Evolutionary conservation across 2,113 vertebrate genomes (phyloP).

Genomic region (Phoxinus phoxinus): DNA sequence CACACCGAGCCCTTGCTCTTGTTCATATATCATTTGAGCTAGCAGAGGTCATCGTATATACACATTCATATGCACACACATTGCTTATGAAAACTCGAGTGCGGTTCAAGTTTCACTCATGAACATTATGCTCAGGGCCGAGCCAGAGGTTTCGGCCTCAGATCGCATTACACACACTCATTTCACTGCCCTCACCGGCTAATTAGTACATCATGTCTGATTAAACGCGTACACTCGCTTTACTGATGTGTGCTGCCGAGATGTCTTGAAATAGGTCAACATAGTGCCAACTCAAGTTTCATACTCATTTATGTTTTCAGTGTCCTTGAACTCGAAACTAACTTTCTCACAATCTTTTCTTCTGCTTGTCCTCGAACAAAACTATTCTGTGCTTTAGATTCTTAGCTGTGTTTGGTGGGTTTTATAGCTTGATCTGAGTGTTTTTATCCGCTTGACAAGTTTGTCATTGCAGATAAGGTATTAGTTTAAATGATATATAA

Average conservation of each 20-base stretch:
- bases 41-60: constrained; percentile 18
- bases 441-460: not conserved
- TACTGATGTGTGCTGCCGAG: constrained; percentile 44
- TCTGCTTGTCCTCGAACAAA: not conserved
- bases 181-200: constrained; percentile 50
- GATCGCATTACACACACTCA: constrained; percentile 44
- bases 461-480: not conserved
- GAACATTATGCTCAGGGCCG: not conserved
- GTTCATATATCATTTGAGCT: constrained; percentile 34
- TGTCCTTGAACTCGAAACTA: constrained; percentile 15
- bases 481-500: constrained; percentile 5
- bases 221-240: constrained; percentile 27
- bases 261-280: not conserved
- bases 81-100: constrained; percentile 39
- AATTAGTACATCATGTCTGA: constrained; percentile 61
- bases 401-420: not conserved
- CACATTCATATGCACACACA: constrained; percentile 38
- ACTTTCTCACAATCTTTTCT: not conserved
- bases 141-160: constrained; percentile 36
- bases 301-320: not conserved
- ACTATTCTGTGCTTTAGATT: not conserved
- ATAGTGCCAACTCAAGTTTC: constrained; percentile 6
- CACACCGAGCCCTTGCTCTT: not conserved
- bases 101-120: constrained; percentile 41
- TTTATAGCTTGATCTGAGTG: not conserved